Base-by-base conservation (phyloP, 1,140 invertebrate genomes). In the Drosophila nigrodunni region DNA sequence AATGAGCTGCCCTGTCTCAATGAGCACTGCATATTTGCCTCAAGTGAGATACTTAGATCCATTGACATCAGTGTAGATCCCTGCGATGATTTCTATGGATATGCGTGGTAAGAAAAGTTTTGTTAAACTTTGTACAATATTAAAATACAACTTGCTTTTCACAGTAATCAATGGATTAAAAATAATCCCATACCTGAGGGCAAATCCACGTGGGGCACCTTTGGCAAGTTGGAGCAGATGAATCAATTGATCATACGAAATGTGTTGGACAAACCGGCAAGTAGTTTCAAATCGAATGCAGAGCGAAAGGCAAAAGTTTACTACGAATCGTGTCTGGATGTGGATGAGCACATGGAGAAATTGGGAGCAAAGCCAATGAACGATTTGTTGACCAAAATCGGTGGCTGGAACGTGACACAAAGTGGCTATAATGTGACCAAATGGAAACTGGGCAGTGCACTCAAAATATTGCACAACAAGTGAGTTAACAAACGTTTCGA, bases 181-280 rank as follows among this genome's bases (percentile, higher is more conserved):
- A 95, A 96, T 52, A 98, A 99, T 93, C 97, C 97, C 0, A 97
- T 98, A 70, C 98, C 98, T 0, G 96, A 96, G 92, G 97, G 95
- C n/a, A 97, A 97, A 91, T 96, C 96, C n/a, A 96, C 95, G 57
- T 99, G 98, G 98, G 97, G 97, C 15, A 98, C 97, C n/a, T 99
- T 99, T 92, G 96, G 96, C 47, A 98, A 98, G 92, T 94, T 99
- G 47, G 97, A 98, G 91, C 96, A 98, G 83, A 95, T 98, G 83
- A 99, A 99, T 93, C 97, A 98, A 88, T 92, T 98, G 25, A 95
- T 98, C n/a, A 95, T 99, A 71, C 97, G 97, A 93, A 97, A 96
- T 92, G 96, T 96, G 43, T 93, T 99, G 78, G 97, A 96, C 68
- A 94, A 94, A 88, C 94, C 94, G 2, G 91, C 94, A 2, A 92